phyloP scores from a whole-genome alignment of 2,888 invertebrate genomes.

The Lamproptera curius region DNA sequence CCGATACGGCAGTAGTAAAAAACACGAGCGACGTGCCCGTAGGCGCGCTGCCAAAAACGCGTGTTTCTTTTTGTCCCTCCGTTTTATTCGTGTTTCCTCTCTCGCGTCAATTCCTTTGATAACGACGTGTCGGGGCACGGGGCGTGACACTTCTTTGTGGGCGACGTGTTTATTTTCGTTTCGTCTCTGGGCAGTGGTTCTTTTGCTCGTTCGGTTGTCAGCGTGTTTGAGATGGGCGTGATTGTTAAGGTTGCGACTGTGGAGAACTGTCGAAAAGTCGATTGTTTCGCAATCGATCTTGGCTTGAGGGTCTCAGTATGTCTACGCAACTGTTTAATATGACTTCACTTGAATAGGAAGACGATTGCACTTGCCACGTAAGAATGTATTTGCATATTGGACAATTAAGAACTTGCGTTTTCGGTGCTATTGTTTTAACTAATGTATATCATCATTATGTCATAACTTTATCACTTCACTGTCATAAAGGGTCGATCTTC shows the following conservation, averaged over 20 bases:
- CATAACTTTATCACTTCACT: no score
- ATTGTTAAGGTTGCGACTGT: background rate
- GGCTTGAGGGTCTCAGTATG: no score
- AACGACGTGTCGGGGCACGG: conserved; percentile 16
- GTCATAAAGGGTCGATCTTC: no score
- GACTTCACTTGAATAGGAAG: no score
- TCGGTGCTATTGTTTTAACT: no score
- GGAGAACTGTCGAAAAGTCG: no score
- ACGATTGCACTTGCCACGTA: no score
- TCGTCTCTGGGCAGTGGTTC: conserved; percentile 1
- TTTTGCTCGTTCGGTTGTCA: background rate
- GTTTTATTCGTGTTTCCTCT: conserved; percentile 17
- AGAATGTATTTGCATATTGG: no score
- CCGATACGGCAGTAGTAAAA: background rate
- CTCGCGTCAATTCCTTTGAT: conserved; percentile 20
- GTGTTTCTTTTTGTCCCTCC: conserved; percentile 10
- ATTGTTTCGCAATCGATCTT: no score
- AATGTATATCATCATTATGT: no score
- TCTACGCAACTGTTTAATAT: no score
- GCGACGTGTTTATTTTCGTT: conserved; percentile 24
- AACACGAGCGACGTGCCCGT: background rate
- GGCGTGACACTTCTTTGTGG: conserved; percentile 24
- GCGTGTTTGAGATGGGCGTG: background rate
- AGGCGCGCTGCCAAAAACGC: conserved; percentile 5
- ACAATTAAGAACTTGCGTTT: no score